These are phyloP conservation scores for Mormyrops attenuatus DNA, from an alignment of 2,797 vertebrate species.

Conservation along the genomic window DNA sequence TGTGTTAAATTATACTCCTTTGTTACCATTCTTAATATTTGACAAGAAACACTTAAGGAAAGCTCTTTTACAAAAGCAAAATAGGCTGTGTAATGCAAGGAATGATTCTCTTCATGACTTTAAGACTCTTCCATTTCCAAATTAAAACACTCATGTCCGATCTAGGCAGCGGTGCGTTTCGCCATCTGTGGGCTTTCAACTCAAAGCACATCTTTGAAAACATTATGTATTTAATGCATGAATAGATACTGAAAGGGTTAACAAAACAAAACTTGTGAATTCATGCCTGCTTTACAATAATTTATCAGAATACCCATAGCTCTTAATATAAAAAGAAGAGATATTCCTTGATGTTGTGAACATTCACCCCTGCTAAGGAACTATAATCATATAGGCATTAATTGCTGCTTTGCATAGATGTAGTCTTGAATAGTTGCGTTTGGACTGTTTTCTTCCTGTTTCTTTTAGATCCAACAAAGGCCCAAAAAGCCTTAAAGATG, in stretches of 20 bases:
- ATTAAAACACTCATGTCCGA: not conserved
- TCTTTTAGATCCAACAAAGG: not conserved
- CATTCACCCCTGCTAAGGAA: not conserved
- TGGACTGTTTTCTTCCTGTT: not conserved
- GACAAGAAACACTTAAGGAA: not conserved
- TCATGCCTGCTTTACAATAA: not conserved
- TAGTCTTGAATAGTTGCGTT: not conserved
- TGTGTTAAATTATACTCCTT: not conserved
- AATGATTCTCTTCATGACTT: not conserved
- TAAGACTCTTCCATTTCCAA: not conserved
- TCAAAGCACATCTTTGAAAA: constrained; percentile 17
- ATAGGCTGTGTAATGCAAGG: not conserved
- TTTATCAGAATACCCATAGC: not conserved
- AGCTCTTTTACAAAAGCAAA: not conserved
- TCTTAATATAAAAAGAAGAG: not conserved
- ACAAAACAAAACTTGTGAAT: not conserved
- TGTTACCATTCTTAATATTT: not conserved
- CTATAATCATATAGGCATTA: not conserved
- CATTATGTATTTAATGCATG: not conserved
- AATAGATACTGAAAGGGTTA: not conserved
- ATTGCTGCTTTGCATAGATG: not conserved
- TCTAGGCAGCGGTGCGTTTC: not conserved
- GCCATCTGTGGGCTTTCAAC: not conserved
- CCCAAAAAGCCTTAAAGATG: not conserved
- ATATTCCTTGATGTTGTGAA: not conserved